Conservation (phyloP, 2,888 invertebrate species). For the Clanis bilineata region DNA sequence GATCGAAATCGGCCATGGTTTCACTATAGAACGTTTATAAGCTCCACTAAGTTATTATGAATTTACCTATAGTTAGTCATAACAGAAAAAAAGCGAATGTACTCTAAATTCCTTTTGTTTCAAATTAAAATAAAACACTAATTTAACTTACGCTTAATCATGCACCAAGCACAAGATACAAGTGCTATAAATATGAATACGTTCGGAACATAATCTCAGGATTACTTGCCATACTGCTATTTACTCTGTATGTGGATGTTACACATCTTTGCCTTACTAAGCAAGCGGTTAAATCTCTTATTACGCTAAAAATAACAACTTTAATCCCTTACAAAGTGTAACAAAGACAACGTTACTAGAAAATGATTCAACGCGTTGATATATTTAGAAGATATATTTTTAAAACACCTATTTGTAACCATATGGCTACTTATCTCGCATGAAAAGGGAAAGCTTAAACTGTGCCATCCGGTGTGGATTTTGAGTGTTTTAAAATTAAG, state of each 20-base stretch:
- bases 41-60: too few species aligned
- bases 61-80: too few species aligned
- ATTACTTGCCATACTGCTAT: slow-evolving; percentile 16
- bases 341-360: background rate
- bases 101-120: too few species aligned
- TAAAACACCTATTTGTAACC: slow-evolving; percentile 11
- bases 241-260: slow-evolving; percentile 22
- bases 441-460: background rate
- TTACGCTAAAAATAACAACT: background rate
- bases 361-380: slow-evolving; percentile 7
- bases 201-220: background rate
- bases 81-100: too few species aligned
- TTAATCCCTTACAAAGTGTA: background rate
- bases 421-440: background rate
- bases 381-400: slow-evolving; percentile 17
- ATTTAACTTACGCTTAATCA: background rate
- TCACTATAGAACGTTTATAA: too few species aligned
- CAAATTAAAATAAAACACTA: too few species aligned
- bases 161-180: background rate
- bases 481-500: background rate
- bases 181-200: background rate
- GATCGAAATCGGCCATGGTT: too few species aligned
- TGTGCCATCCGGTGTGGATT: background rate
- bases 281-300: background rate
- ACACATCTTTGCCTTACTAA: slow-evolving; percentile 4